Conservation (phyloP, 2,113 vertebrate genomes). For the Xiphophorus couchianus region DNA sequence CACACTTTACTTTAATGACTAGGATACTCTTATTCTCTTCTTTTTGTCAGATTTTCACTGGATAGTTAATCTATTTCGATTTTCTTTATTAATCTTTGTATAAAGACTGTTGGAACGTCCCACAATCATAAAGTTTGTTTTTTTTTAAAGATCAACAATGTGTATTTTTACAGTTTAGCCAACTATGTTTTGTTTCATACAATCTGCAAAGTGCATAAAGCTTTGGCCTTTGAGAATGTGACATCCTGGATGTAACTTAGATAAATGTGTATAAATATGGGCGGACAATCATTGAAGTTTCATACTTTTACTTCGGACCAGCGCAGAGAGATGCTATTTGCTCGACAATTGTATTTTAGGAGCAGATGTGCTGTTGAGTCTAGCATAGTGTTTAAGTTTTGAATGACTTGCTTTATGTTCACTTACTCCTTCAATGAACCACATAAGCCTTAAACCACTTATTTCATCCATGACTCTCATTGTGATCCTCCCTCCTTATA, state of each 20-base stretch:
- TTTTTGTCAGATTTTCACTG: too few relatives aligned
- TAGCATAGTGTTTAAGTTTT: conserved; percentile 23
- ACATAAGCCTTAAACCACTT: conserved; percentile 25
- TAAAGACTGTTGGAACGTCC: background rate
- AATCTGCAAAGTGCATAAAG: background rate
- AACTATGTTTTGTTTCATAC: too few relatives aligned
- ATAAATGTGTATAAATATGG: background rate
- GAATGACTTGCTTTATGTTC: conserved; percentile 49
- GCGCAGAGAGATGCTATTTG: background rate
- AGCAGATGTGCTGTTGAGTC: background rate
- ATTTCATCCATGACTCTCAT: conserved; percentile 41
- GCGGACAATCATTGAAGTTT: background rate
- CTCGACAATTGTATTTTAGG: background rate
- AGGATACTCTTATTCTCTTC: too few relatives aligned
- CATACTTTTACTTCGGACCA: background rate
- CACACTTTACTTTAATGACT: background rate
- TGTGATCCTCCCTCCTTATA: conserved; percentile 15
- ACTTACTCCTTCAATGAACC: conserved; percentile 54
- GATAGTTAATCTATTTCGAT: background rate
- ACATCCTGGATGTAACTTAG: background rate
- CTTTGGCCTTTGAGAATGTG: background rate
- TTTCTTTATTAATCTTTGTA: background rate
- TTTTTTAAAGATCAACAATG: too few relatives aligned
- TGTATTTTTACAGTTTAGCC: background rate
- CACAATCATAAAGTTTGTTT: background rate